phyloP scores from a whole-genome alignment of 2,797 vertebrate species.

The Liparis tanakae region DNA sequence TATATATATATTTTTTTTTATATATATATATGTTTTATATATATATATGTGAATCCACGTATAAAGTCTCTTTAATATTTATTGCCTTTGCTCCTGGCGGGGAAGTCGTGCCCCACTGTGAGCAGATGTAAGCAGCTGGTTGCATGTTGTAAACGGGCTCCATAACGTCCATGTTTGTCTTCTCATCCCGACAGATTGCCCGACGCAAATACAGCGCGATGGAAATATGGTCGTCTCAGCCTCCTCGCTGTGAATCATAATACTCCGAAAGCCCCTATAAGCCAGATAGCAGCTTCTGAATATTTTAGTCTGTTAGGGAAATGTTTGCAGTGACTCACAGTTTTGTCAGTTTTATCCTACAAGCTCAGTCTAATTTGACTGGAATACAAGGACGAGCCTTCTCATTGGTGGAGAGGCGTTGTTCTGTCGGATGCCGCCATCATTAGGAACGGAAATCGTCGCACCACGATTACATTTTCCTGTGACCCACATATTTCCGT shows the following conservation, averaged over 20 bases:
- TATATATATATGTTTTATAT: no score
- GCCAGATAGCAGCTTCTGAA: constrained; percentile 67
- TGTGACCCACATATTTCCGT: constrained; percentile 76
- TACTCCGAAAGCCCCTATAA: constrained; percentile 66
- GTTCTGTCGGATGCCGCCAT: constrained; percentile 19
- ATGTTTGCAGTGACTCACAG: constrained; percentile 61
- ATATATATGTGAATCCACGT: neutral
- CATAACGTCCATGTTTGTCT: constrained; percentile 65
- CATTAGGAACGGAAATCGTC: constrained; percentile 47
- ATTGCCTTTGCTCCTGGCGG: constrained; percentile 25
- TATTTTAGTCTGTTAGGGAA: constrained; percentile 73
- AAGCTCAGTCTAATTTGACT: constrained; percentile 47
- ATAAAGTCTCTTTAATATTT: constrained; percentile 30
- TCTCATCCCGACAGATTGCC: constrained; percentile 60
- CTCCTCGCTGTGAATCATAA: constrained; percentile 55
- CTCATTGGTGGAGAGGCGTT: constrained; percentile 20
- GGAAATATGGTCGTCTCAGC: constrained; percentile 45
- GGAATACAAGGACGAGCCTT: constrained; percentile 32
- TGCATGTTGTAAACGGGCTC: constrained; percentile 57
- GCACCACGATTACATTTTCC: constrained; percentile 65
- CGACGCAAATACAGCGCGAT: constrained; percentile 39
- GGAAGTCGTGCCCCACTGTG: constrained; percentile 42
- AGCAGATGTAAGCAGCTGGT: constrained; percentile 57
- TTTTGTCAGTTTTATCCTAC: constrained; percentile 61
- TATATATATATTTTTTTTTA: no score